Percentiles rank a stretch among this genome's conserved stretches.
phyloP scores from a whole-genome alignment of 2,888 invertebrate species.

The Choristoneura rosaceana region DNA sequence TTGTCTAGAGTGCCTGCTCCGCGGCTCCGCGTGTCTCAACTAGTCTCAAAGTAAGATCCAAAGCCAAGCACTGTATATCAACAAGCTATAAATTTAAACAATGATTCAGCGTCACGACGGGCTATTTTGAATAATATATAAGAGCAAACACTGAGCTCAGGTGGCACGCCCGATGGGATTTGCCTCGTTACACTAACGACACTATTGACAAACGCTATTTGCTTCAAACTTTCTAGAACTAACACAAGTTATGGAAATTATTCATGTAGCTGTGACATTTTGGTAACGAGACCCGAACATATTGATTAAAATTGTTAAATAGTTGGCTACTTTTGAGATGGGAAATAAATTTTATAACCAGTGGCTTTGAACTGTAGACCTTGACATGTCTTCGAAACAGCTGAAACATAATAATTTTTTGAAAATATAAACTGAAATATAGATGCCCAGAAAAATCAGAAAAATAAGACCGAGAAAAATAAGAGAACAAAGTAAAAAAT shows the following conservation, averaged over 20 bases:
- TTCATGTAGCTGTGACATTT: constrained; percentile 17
- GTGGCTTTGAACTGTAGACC: too few species aligned
- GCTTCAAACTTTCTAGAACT: constrained; percentile 33
- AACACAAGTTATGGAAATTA: constrained; percentile 21
- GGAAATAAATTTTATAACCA: too few species aligned
- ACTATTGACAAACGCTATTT: constrained; percentile 39
- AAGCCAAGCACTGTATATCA: constrained; percentile 14
- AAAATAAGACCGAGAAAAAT: too few species aligned
- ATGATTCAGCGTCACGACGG: constrained; percentile 23
- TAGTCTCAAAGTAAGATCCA: neutral
- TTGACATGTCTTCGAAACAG: too few species aligned
- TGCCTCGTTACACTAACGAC: constrained; percentile 45
- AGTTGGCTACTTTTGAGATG: too few species aligned
- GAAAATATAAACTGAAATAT: too few species aligned
- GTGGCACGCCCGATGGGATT: constrained; percentile 46
- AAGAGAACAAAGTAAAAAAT: too few species aligned
- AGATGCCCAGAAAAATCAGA: too few species aligned
- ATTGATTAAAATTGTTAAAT: neutral
- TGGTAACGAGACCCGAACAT: neutral
- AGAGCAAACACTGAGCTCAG: constrained; percentile 44
- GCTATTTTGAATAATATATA: constrained; percentile 39
- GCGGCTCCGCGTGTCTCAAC: neutral
- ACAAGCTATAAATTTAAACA: constrained; percentile 21
- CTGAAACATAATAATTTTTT: too few species aligned
- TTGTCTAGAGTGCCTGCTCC: neutral